Evolutionary conservation across 2,113 vertebrate species (phyloP).

Genomic region (Alethe diademata): DNA sequence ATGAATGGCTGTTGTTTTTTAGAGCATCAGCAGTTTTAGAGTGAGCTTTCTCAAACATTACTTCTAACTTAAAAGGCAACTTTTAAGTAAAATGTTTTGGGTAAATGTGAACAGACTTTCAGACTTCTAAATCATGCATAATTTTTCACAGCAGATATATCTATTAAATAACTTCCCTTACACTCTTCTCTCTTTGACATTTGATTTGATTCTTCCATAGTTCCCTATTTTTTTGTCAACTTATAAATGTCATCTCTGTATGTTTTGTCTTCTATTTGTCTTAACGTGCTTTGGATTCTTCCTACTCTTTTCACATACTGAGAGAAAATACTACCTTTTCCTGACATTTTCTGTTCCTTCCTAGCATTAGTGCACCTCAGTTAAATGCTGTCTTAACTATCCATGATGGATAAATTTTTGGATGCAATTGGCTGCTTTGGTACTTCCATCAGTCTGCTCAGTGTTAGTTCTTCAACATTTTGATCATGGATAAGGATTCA

Average conservation of each 20-base stretch:
- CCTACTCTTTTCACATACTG: background rate
- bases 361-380: background rate
- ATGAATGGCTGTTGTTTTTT: background rate
- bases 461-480: background rate
- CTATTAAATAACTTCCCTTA: conserved; percentile 25
- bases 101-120: background rate
- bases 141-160: conserved; percentile 33
- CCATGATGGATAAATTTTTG: background rate
- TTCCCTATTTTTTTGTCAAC: background rate
- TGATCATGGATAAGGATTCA: background rate
- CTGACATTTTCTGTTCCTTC: conserved; percentile 9
- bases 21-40: background rate
- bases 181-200: background rate
- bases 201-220: conserved; percentile 8
- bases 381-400: background rate
- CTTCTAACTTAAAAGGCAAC: background rate
- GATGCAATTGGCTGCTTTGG: background rate
- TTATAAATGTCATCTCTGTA: conserved; percentile 27
- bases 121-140: background rate
- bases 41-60: background rate
- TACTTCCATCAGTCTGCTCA: background rate
- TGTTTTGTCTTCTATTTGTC: conserved; percentile 18
- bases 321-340: background rate
- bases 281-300: conserved; percentile 27
- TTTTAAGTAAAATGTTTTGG: background rate